These are phyloP conservation scores for Lethocerus indicus DNA, from an alignment of 1,140 invertebrate genomes.

Conservation along the genomic window DNA sequence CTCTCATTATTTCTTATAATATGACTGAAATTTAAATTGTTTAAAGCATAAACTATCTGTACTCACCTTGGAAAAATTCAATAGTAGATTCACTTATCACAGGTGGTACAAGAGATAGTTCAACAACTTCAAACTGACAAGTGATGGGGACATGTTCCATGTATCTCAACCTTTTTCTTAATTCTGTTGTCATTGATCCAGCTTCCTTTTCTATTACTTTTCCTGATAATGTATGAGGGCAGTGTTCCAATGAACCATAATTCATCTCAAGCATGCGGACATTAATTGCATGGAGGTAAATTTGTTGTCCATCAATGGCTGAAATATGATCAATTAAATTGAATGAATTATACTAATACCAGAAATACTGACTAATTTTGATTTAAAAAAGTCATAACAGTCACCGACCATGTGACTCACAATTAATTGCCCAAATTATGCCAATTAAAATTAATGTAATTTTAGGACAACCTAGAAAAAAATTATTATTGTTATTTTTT, in stretches of 20 bases:
- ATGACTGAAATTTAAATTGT: background rate
- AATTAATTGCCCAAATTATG: too few relatives aligned
- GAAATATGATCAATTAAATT: too few relatives aligned
- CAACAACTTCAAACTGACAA: constrained; percentile 77
- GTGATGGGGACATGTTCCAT: constrained; percentile 77
- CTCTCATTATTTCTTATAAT: background rate
- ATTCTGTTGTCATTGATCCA: constrained; percentile 64
- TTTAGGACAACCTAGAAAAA: too few relatives aligned
- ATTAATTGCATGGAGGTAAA: constrained; percentile 84
- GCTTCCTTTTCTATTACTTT: constrained; percentile 69
- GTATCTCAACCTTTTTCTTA: constrained; percentile 59
- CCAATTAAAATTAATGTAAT: too few relatives aligned
- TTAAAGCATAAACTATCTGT: background rate
- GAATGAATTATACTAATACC: too few relatives aligned
- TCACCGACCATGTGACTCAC: too few relatives aligned
- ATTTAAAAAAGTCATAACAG: too few relatives aligned
- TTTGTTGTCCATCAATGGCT: constrained; percentile 78
- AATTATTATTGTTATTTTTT: background rate
- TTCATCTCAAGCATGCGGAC: constrained; percentile 72
- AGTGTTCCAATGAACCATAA: constrained; percentile 64
- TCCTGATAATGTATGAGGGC: constrained; percentile 53
- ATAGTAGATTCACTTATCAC: constrained; percentile 47
- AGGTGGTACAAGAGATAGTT: constrained; percentile 60
- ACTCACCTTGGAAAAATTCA: constrained; percentile 42
- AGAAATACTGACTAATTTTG: too few relatives aligned